phyloP scores from a whole-genome alignment of 2,113 vertebrate species.

The Macquaria australasica region DNA sequence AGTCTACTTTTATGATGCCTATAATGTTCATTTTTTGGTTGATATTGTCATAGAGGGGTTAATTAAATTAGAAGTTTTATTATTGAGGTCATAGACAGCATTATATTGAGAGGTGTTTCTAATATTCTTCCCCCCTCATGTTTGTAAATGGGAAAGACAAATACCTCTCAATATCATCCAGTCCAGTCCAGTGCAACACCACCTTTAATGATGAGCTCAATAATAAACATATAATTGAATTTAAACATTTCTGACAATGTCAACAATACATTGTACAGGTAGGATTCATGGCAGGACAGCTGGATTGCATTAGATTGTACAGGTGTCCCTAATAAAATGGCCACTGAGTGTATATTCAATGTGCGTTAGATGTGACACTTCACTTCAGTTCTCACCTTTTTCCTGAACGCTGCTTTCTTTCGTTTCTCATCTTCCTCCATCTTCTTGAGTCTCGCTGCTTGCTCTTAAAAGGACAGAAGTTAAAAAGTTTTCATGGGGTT shows the following conservation, averaged over 20 bases:
- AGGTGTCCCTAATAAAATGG: neutral
- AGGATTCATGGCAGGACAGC: neutral
- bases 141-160: too few species aligned
- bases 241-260: neutral
- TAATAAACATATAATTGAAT: neutral
- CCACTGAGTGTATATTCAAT: too few species aligned
- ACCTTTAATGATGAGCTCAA: too few species aligned
- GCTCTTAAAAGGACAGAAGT: conserved; percentile 80
- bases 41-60: too few species aligned
- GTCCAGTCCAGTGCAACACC: too few species aligned
- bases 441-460: conserved; percentile 91
- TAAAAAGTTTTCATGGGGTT: neutral
- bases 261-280: neutral
- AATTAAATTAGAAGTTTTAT: neutral
- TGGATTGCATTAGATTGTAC: neutral
- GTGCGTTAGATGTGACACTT: neutral
- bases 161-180: too few species aligned
- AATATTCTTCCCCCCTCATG: too few species aligned
- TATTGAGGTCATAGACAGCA: neutral
- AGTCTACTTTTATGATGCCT: neutral
- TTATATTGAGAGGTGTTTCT: neutral
- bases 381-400: conserved; percentile 83
- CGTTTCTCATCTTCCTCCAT: conserved; percentile 91
- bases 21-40: too few species aligned
- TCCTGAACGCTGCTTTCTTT: conserved; percentile 92